Evolutionary conservation across 2,797 vertebrate genomes (phyloP).

Genomic region (Platalea minor): DNA sequence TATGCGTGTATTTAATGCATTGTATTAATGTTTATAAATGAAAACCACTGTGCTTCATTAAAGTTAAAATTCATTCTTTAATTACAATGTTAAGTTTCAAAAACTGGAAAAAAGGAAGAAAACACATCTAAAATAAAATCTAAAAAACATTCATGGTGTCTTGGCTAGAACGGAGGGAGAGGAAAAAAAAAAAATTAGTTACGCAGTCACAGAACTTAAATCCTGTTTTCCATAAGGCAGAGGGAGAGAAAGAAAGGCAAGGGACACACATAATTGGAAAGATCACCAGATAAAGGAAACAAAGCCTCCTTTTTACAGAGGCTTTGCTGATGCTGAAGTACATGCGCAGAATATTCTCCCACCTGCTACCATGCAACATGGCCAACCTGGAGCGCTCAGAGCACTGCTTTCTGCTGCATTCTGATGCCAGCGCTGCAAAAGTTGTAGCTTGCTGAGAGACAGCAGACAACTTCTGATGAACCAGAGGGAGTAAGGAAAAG

Average conservation of each 20-base stretch:
- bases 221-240: not conserved
- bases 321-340: not conserved
- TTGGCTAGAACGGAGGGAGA: not conserved
- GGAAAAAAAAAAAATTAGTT: not conserved
- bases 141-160: not conserved
- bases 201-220: not conserved
- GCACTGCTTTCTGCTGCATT: not conserved
- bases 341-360: not conserved
- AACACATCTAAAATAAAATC: not conserved
- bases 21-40: not conserved
- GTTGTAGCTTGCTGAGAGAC: not conserved
- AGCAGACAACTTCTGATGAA: not conserved
- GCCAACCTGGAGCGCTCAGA: not conserved
- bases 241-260: not conserved
- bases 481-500: not conserved
- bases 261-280: not conserved
- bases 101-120: not conserved
- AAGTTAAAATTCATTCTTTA: slow-evolving; percentile 3
- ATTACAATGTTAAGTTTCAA: not conserved
- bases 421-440: not conserved
- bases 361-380: not conserved
- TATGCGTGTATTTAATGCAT: not conserved
- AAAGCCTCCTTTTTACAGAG: not conserved
- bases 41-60: not conserved
- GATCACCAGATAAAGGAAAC: not conserved